These are phyloP conservation scores for Chamaea fasciata DNA, from an alignment of 2,113 vertebrate genomes.

Conservation along the genomic window DNA sequence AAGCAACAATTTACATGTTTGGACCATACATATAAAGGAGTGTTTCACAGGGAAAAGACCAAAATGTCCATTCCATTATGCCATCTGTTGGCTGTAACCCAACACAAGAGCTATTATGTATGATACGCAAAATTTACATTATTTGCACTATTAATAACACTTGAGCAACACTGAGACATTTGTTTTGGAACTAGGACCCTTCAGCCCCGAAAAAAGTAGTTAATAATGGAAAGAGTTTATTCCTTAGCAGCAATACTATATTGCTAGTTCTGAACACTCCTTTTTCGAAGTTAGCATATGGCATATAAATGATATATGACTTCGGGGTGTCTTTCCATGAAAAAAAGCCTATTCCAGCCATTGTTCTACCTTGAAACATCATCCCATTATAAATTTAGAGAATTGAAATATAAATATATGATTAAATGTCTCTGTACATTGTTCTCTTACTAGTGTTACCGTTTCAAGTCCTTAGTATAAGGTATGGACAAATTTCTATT, in stretches of 20 bases:
- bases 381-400: not conserved
- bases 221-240: not conserved
- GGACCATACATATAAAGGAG: not conserved
- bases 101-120: not conserved
- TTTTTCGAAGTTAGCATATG: not conserved
- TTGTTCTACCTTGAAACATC: not conserved
- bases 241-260: not conserved
- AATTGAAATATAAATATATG: not conserved
- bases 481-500: not conserved
- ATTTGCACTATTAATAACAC: not conserved
- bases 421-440: not conserved
- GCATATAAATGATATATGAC: slow-evolving; percentile 12
- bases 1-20: not conserved
- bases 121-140: not conserved
- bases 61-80: not conserved
- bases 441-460: not conserved
- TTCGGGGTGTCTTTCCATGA: not conserved
- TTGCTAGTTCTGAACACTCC: not conserved
- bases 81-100: not conserved
- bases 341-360: not conserved
- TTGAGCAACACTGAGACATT: not conserved
- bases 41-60: not conserved
- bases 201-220: not conserved
- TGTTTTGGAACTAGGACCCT: not conserved
- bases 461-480: not conserved